Conservation (phyloP, 2,113 vertebrate species). For the Origma solitaria region DNA sequence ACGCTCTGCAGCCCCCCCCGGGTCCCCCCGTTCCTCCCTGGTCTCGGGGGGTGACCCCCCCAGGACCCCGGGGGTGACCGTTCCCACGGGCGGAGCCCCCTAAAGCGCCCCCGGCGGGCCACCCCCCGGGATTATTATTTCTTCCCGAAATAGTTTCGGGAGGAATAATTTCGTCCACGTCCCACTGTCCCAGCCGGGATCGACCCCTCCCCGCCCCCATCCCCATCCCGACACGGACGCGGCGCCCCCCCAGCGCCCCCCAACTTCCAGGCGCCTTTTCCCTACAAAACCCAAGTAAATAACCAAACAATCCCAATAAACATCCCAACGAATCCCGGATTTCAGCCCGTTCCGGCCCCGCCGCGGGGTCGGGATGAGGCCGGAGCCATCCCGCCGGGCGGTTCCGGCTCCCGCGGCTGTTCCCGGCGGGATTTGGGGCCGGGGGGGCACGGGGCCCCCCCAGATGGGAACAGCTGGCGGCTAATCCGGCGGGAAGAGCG, state of each 20-base stretch:
- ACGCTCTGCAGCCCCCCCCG: neutral
- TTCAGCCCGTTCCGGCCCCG: neutral
- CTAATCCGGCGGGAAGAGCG: neutral
- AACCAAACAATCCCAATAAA: accelerated
- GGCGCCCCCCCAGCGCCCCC: neutral
- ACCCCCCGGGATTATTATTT: neutral
- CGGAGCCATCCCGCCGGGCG: neutral
- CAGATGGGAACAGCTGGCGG: neutral
- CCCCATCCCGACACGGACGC: neutral
- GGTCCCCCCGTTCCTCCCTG: accelerated
- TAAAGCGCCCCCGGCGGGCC: accelerated
- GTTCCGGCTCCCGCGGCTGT: neutral
- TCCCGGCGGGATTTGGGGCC: neutral
- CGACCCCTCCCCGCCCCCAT: neutral
- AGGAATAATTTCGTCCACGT: neutral
- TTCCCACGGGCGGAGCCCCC: neutral
- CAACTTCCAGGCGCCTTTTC: neutral
- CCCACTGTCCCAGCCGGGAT: neutral
- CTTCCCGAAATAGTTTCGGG: neutral
- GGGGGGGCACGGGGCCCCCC: neutral
- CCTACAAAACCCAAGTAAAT: accelerated
- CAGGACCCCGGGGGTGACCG: no score
- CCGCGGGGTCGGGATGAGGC: neutral
- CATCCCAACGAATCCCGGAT: accelerated
- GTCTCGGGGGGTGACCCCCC: neutral